These are phyloP conservation scores for Hydrozoanthus tunicans DNA, from an alignment of 64 coral and sea anemone species.

Conservation along the genomic window DNA sequence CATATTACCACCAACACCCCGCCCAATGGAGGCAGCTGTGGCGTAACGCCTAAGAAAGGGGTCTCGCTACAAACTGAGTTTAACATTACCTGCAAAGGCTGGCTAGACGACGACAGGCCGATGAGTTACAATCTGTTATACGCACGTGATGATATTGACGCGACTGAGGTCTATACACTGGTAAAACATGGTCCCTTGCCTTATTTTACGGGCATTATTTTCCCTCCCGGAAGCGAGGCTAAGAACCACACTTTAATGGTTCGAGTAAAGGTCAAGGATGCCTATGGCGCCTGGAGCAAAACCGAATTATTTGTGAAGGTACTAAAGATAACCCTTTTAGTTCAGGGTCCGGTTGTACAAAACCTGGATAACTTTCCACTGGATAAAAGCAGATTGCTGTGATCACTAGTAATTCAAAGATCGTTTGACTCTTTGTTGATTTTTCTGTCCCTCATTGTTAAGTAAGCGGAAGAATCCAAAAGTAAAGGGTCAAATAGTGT, in stretches of 20 bases:
- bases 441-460: no score
- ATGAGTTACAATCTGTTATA: constrained; percentile 76
- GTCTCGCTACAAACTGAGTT: constrained; percentile 67
- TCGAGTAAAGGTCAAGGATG: constrained; percentile 64
- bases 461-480: no score
- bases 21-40: constrained; percentile 69
- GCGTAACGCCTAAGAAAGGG: constrained; percentile 53
- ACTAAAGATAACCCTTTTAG: background rate
- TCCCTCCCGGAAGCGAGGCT: constrained; percentile 60
- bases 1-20: constrained; percentile 73
- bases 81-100: constrained; percentile 63
- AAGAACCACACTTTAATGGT: constrained; percentile 37
- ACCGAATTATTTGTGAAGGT: constrained; percentile 59
- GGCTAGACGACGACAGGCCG: constrained; percentile 81
- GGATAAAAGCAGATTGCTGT: no score
- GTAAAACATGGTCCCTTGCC: constrained; percentile 54
- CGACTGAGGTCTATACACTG: background rate
- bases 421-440: no score
- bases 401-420: no score
- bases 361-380: no score
- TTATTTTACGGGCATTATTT: constrained; percentile 38
- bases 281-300: constrained; percentile 66
- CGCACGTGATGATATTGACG: background rate
- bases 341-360: background rate
- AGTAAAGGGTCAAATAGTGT: no score